Conservation (phyloP, 2,797 vertebrate genomes). For the Anguilla pacifica region DNA sequence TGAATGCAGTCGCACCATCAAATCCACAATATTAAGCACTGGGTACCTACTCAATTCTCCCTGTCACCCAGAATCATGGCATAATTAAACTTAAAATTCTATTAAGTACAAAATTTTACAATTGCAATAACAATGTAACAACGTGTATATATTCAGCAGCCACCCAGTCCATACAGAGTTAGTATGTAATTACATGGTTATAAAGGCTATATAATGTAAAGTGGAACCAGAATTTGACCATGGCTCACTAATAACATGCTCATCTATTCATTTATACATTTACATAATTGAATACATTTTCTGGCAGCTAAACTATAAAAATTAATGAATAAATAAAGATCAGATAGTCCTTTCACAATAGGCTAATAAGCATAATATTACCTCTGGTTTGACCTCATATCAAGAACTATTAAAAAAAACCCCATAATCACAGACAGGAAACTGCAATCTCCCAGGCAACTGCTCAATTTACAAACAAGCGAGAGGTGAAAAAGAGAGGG, state of each 20-base stretch:
- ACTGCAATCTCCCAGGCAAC: background rate
- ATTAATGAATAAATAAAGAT: background rate
- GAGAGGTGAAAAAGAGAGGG: background rate
- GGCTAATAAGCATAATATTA: background rate
- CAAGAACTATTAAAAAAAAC: background rate
- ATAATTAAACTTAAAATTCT: background rate
- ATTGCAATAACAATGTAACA: background rate
- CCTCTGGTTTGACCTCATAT: background rate
- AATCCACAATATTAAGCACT: background rate
- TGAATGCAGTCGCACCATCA: background rate
- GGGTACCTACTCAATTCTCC: background rate
- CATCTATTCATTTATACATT: background rate
- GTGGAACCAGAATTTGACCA: background rate
- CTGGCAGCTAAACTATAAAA: too few relatives aligned
- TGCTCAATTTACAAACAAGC: background rate
- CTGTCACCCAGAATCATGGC: background rate
- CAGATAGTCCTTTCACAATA: background rate
- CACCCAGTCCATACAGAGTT: background rate
- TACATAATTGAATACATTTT: background rate
- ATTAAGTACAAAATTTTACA: background rate
- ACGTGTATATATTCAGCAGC: background rate
- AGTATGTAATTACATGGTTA: background rate
- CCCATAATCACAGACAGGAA: background rate
- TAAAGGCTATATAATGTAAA: background rate
- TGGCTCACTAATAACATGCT: background rate